Base-by-base conservation (phyloP, 2,888 invertebrate species). In the Cryptocephalus moraei region DNA sequence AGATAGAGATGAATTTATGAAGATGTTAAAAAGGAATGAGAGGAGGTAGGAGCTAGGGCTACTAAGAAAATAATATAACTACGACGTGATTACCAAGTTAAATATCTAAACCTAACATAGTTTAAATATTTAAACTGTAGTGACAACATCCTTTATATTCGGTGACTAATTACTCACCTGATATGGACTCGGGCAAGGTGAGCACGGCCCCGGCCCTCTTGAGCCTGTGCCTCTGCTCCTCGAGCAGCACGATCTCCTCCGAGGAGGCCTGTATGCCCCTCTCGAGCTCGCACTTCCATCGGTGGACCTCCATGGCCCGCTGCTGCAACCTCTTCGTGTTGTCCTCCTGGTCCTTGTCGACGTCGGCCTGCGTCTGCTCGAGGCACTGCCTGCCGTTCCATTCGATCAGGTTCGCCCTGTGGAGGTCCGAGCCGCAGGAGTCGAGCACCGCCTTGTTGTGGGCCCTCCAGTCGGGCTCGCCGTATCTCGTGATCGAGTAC, bases 271-370 rank as follows among this genome's bases (percentile, higher is more conserved):
- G 75, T 52, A 85, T 80, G 9, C 84, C 79, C 47, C 77, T 75
- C 62, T 86, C 86, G 14, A 89, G 71, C 59, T 86, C 85, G 12
- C 76, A 78, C 70, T 86, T 87, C 85, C 85, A 87, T 56, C 82
- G 76, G 57, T 80, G 80, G 45, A 89, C 74, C 50, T 86, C 81
- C 57, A 76, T 76, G 8, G 82, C 79, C 43, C 87, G 78, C 53
- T 78, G 78, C 45, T 77, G 76, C 12, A 88, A 61, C 47, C 80
- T 73, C 51, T 79, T 79, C 0, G 80, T 82, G 49, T 81, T 84
- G 53, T 84, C 81, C 39, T 70, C 70, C 62, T 88, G 86, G 13
- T 78, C 77, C 64, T 82, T 82, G 57, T 84, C 82, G 1, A 83
- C 75, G 44, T 78, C 75, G 0, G 79, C 77, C 48, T 80, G 80